A percentile compares a stretch with the other conserved stretches of the same genome.
phyloP scores from a whole-genome alignment of 2,113 vertebrate genomes.

The Chaetorhynchus papuensis region DNA sequence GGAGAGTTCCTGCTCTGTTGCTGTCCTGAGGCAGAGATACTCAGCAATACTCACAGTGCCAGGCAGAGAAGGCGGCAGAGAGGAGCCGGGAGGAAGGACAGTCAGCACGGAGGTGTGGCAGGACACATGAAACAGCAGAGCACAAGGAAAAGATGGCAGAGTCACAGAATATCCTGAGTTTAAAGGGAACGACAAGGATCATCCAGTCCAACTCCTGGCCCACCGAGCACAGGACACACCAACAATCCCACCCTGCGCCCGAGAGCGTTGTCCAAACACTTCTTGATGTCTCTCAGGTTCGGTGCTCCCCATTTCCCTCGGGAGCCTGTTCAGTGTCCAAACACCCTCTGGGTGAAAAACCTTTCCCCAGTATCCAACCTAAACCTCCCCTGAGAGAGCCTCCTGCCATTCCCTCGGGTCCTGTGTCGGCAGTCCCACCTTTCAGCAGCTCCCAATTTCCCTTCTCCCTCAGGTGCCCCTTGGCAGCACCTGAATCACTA shows the following conservation, averaged over 20 bases:
- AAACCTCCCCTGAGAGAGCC: not conserved
- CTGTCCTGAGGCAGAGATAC: not conserved
- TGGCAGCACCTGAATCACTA: not conserved
- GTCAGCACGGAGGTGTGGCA: not conserved
- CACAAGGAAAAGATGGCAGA: not conserved
- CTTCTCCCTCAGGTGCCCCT: not conserved
- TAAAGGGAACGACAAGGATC: not conserved
- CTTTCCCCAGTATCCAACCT: not conserved
- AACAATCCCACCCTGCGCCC: not conserved
- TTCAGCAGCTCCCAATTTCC: not conserved
- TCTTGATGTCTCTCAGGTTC: not conserved
- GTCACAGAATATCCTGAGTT: not conserved
- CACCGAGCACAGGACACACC: not conserved
- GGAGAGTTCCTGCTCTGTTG: not conserved
- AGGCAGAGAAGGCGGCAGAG: not conserved
- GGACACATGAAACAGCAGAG: accelerated
- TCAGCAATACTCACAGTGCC: not conserved
- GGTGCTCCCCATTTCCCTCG: not conserved
- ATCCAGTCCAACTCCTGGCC: not conserved
- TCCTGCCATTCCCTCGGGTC: not conserved
- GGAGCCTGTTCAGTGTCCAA: not conserved
- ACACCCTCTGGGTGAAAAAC: not conserved
- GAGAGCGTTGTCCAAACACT: accelerated
- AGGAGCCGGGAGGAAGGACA: not conserved
- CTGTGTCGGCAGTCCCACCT: not conserved